A percentile compares a stretch with the other conserved stretches of the same genome.
phyloP scores from a whole-genome alignment of 2,888 invertebrate species.

The Synergus japonicus region DNA sequence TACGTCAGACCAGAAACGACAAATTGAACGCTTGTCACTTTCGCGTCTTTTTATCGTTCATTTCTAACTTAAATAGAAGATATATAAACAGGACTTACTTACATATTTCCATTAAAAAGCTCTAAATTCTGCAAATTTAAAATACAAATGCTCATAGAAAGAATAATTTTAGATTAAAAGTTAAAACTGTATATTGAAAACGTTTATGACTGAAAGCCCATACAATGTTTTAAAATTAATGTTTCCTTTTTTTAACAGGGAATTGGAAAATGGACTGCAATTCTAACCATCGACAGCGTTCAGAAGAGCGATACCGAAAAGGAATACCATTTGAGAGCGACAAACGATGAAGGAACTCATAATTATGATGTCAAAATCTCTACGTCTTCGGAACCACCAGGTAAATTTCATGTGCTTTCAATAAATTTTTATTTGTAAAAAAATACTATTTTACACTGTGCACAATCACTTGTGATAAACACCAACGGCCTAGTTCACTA shows the following conservation, averaged over 20 bases:
- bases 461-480: constrained; percentile 17
- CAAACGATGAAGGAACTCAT: constrained; percentile 84
- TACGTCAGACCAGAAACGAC: constrained; percentile 20
- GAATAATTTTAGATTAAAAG: too few species aligned
- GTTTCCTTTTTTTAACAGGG: constrained; percentile 77
- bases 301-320: constrained; percentile 88
- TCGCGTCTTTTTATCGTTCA: neutral
- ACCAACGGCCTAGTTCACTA: neutral
- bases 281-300: constrained; percentile 83
- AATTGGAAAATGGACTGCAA: constrained; percentile 83
- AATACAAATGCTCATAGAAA: too few species aligned
- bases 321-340: constrained; percentile 83
- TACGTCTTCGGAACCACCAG: constrained; percentile 81
- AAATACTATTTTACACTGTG: neutral
- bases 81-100: neutral
- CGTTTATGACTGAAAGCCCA: too few species aligned
- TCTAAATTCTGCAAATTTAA: too few species aligned
- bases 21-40: neutral
- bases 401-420: constrained; percentile 69
- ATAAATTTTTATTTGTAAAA: neutral
- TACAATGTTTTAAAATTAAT: too few species aligned
- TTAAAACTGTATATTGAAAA: too few species aligned
- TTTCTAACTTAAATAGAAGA: constrained; percentile 1
- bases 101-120: too few species aligned
- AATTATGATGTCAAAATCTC: constrained; percentile 85